Conservation (phyloP, 2,888 invertebrate genomes). For the Unio delphinus region DNA sequence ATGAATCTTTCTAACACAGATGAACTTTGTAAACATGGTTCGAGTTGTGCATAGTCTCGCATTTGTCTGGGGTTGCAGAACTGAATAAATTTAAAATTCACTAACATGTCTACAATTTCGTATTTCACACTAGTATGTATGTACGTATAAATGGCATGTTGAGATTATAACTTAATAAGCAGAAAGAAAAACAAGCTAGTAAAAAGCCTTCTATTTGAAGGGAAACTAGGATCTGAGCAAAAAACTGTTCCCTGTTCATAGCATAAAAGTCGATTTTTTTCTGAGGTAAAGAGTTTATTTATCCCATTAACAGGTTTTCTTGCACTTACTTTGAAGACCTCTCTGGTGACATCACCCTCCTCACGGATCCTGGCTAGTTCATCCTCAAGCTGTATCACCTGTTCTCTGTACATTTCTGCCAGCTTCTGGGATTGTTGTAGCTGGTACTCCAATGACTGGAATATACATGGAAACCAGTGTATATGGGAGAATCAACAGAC, state of each 20-base stretch:
- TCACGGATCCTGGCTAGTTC: slow-evolving; percentile 67
- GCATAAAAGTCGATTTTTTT: background rate
- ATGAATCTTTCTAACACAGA: too few relatives aligned
- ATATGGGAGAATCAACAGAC: too few relatives aligned
- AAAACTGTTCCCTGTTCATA: too few relatives aligned
- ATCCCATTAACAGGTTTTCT: background rate
- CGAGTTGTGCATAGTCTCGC: too few relatives aligned
- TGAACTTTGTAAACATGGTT: too few relatives aligned
- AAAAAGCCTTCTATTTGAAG: too few relatives aligned
- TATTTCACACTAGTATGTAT: too few relatives aligned
- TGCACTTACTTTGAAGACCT: slow-evolving; percentile 66
- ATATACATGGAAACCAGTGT: background rate
- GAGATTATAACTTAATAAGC: background rate
- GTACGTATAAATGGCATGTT: too few relatives aligned
- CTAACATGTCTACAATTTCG: too few relatives aligned
- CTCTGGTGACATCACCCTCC: slow-evolving; percentile 70
- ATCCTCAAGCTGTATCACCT: slow-evolving; percentile 70
- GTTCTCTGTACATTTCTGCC: slow-evolving; percentile 70
- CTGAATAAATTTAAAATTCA: too few relatives aligned
- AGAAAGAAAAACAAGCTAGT: background rate
- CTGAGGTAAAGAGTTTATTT: background rate
- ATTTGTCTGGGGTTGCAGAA: too few relatives aligned
- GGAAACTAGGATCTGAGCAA: too few relatives aligned
- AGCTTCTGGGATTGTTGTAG: slow-evolving; percentile 67
- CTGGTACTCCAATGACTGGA: slow-evolving; percentile 65